phyloP scores from a whole-genome alignment of 2,797 vertebrate genomes.

The Loriculus beryllinus region DNA sequence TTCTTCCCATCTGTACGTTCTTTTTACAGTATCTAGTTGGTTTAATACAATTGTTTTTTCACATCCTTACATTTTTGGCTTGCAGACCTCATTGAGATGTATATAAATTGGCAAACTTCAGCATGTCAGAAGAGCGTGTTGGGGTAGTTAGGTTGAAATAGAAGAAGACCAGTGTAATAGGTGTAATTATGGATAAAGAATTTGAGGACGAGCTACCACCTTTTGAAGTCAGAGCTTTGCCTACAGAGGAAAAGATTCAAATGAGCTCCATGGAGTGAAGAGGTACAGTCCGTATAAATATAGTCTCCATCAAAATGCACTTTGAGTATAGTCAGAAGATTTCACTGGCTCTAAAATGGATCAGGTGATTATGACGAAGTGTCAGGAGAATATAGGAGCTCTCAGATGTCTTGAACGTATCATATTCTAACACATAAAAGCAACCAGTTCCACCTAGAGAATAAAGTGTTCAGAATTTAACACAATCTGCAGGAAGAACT shows the following conservation, averaged over 20 bases:
- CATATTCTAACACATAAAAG: background rate
- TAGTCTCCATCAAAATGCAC: background rate
- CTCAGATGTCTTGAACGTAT: background rate
- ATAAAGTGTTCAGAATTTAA: background rate
- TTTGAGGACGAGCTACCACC: background rate
- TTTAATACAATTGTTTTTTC: background rate
- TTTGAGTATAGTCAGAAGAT: background rate
- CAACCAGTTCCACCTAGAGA: background rate
- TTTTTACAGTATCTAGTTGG: background rate
- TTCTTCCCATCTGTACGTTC: background rate
- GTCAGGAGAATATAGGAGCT: background rate
- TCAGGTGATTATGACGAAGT: background rate
- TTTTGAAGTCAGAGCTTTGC: conserved; percentile 35
- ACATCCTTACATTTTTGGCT: background rate
- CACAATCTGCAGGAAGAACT: background rate
- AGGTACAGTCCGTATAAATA: background rate
- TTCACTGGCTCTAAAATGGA: background rate
- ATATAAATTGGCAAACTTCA: background rate
- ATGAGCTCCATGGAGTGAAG: background rate
- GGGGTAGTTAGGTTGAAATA: background rate
- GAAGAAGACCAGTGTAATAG: background rate
- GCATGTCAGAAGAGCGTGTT: fast-evolving
- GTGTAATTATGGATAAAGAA: background rate
- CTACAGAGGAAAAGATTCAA: background rate
- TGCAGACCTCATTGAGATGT: background rate